A percentile compares a stretch with the other conserved stretches of the same genome.
phyloP scores from a whole-genome alignment of 2,888 invertebrate species.

The Stegophylla sp. region DNA sequence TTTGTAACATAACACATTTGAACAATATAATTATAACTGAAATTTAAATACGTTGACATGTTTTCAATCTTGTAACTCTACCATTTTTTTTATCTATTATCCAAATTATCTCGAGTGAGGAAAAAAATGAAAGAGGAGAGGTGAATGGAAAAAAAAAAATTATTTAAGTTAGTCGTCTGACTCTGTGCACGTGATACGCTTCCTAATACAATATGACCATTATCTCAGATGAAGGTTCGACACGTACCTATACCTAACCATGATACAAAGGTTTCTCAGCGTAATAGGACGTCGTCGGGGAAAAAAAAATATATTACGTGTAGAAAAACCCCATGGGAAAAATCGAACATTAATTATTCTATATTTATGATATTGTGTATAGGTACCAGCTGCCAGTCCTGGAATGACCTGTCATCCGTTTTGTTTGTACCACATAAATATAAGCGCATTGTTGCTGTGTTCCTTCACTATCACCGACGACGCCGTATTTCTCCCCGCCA shows the following conservation, averaged over 20 bases:
- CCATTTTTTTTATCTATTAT: background rate
- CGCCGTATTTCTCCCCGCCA: background rate
- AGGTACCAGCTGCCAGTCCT: conserved; percentile 26
- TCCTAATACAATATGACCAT: conserved; percentile 7
- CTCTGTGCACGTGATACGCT: conserved; percentile 29
- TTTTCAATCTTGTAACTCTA: background rate
- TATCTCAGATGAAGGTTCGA: conserved; percentile 7
- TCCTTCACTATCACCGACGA: conserved; percentile 8
- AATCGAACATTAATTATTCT: conserved; percentile 48
- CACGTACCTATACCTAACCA: conserved; percentile 32
- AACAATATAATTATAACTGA: too few species aligned
- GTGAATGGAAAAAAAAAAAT: conserved; percentile 4
- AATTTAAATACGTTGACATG: too few species aligned
- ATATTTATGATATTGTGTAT: conserved; percentile 12
- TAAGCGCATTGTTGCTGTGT: conserved; percentile 21
- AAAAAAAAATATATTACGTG: conserved; percentile 20
- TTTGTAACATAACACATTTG: too few species aligned
- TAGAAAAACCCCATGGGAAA: conserved; percentile 33
- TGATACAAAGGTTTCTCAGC: conserved; percentile 5
- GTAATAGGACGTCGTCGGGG: background rate
- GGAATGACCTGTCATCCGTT: conserved; percentile 38
- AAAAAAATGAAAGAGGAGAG: background rate
- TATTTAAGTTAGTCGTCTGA: background rate
- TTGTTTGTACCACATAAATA: conserved; percentile 42
- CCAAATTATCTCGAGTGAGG: background rate